Evolutionary conservation across 2,797 vertebrate species (phyloP).

Genomic region (Takifugu ocellatus): DNA sequence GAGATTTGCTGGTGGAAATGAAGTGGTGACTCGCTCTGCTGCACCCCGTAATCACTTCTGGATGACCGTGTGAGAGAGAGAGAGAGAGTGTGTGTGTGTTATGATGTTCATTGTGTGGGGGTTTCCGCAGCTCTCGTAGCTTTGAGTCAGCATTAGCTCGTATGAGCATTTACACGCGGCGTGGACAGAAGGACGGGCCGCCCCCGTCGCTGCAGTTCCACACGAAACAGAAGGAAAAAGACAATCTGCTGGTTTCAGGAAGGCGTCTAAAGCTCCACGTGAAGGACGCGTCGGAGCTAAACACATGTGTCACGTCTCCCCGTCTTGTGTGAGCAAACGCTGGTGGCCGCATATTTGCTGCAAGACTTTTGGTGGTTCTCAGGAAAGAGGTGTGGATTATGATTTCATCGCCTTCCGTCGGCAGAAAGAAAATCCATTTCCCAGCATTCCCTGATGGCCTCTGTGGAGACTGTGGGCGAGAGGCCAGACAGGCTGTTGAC

Average conservation of each 20-base stretch:
- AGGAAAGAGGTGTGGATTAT: conserved; percentile 57
- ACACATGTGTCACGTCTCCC: not conserved
- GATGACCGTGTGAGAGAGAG: not conserved
- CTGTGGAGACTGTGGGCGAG: conserved; percentile 32
- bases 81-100: not conserved
- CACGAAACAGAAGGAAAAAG: conserved; percentile 23
- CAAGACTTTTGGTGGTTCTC: conserved; percentile 52
- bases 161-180: conserved; percentile 17
- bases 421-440: conserved; percentile 49
- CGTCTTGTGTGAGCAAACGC: conserved; percentile 22
- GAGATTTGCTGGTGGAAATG: conserved; percentile 14
- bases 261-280: conserved; percentile 32
- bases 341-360: conserved; percentile 12
- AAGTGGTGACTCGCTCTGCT: conserved; percentile 8
- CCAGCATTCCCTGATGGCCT: conserved; percentile 47
- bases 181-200: conserved; percentile 40
- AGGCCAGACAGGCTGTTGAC: conserved; percentile 38
- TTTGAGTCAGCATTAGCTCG: conserved; percentile 19
- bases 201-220: conserved; percentile 49
- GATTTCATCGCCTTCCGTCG: conserved; percentile 57
- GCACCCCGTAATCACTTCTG: conserved; percentile 22
- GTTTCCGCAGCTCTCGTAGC: conserved; percentile 26
- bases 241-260: conserved; percentile 46
- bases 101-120: conserved; percentile 3
- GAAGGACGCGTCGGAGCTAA: conserved; percentile 23